Base-by-base conservation (phyloP, 2,113 vertebrate genomes). In the Naja naja region DNA sequence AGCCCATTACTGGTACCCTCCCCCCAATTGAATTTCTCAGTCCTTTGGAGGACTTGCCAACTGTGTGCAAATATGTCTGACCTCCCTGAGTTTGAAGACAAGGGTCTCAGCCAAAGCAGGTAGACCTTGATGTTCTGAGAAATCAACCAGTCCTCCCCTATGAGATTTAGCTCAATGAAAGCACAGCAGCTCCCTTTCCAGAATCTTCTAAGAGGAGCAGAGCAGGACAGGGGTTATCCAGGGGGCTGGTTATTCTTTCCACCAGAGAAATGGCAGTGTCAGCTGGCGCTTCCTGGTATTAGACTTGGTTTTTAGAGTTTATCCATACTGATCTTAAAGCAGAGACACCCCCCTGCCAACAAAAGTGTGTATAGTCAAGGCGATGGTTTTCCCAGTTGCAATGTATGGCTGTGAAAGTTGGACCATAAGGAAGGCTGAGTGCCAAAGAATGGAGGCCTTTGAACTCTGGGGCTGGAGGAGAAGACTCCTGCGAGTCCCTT, bases 161-260 rank as follows among this genome's bases (percentile, higher is more conserved):
- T 94, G 81, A 88, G 85, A 94, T 97, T 97, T 95, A 95, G 96
- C 96, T 97, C 96, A 93, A 27, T 91, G 94, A 94, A 95, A 97
- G 90, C 92, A 90, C 93, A 95, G 93, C 89, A 85, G 95, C 85
- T 95, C 94, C 94, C 94, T 81, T 93, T 64, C 94, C 49, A 92
- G 91, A 94, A 96, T 91, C 94, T 94, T 93, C 92, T 95, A 92
- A 96, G 92, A 93, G 94, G 74, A 94, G 93, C 92, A 54, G 43
- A 52, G 90, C 88, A 90, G 5, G 94, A 81, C 53, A 5, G 90
- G 34, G 4, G 94, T 94, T 94, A 96, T 95, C 92, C 93, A 91
- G 91, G 0, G 4, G 91, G 45, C 43, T 94, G 20, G 90, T 94
- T 94, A 43, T 96, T 92, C 92, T 89, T 94, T 87, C 60, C 88